A percentile compares a stretch with the other conserved stretches of the same genome.
phyloP scores from a whole-genome alignment of 1,140 invertebrate genomes.

The Dolichoris vasculosae region DNA sequence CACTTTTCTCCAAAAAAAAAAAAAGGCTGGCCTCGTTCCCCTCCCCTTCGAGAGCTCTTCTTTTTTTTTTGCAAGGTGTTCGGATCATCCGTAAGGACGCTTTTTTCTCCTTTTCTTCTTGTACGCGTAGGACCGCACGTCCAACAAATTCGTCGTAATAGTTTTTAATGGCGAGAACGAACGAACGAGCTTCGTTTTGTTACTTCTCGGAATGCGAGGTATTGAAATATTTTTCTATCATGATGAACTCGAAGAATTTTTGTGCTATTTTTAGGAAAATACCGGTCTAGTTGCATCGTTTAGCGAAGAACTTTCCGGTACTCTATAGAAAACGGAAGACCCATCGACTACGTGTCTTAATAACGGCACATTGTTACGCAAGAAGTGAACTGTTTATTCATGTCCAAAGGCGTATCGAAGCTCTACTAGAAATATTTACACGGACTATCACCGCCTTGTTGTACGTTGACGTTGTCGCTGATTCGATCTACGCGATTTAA shows the following conservation, averaged over 20 bases:
- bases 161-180: conserved; percentile 44
- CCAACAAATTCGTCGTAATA: conserved; percentile 47
- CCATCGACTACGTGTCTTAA: not conserved
- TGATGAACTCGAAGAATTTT: conserved; percentile 23
- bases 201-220: conserved; percentile 29
- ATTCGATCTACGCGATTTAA: too few species aligned
- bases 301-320: not conserved
- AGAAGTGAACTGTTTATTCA: not conserved
- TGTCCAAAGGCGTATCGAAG: too few species aligned
- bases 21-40: not conserved
- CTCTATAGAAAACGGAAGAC: not conserved
- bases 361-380: not conserved
- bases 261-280: not conserved
- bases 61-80: conserved; percentile 44
- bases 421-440: too few species aligned
- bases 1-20: conserved; percentile 47
- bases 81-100: conserved; percentile 20
- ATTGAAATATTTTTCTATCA: conserved; percentile 19
- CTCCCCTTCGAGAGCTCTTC: too few species aligned
- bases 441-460: too few species aligned
- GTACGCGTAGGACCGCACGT: conserved; percentile 7
- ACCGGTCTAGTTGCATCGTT: not conserved
- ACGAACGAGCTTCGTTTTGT: not conserved
- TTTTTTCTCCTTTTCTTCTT: conserved; percentile 38
- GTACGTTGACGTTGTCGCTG: too few species aligned